A percentile compares a stretch with the other conserved stretches of the same genome.
phyloP scores from a whole-genome alignment of 1,140 invertebrate species.

The Ridgeia piscesae region DNA sequence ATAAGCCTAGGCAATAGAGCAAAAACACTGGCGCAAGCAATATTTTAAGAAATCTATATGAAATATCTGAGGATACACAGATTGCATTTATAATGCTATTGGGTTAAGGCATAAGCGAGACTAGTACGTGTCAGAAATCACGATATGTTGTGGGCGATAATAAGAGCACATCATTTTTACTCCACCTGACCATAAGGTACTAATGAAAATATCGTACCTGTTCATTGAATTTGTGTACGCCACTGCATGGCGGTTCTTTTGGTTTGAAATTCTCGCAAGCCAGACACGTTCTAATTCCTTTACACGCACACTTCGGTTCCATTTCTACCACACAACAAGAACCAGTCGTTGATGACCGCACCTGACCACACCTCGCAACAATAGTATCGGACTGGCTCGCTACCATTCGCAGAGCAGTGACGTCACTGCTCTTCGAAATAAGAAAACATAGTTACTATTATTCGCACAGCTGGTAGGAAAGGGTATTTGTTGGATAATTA shows the following conservation, averaged over 20 bases:
- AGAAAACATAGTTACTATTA: too few relatives aligned
- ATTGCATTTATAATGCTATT: too few relatives aligned
- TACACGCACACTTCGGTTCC: background rate
- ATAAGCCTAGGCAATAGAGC: too few relatives aligned
- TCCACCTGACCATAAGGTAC: background rate
- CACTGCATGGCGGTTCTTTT: background rate
- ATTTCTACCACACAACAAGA: background rate
- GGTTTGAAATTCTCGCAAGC: background rate
- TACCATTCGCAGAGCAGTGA: too few relatives aligned
- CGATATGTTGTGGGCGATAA: conserved; percentile 12
- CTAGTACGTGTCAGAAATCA: background rate
- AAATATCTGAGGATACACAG: too few relatives aligned
- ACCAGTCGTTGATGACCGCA: background rate
- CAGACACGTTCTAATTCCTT: conserved; percentile 16
- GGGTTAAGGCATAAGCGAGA: too few relatives aligned
- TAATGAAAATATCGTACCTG: background rate
- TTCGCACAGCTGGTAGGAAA: too few relatives aligned
- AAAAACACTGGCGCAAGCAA: too few relatives aligned
- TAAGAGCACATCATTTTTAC: background rate
- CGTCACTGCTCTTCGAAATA: too few relatives aligned
- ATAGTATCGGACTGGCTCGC: too few relatives aligned
- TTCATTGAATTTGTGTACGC: conserved; percentile 8
- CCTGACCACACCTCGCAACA: too few relatives aligned
- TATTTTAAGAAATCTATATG: too few relatives aligned
- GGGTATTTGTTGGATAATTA: background rate